Base-by-base conservation (phyloP, 2,797 vertebrate species). In the Choloepus didactylus region DNA sequence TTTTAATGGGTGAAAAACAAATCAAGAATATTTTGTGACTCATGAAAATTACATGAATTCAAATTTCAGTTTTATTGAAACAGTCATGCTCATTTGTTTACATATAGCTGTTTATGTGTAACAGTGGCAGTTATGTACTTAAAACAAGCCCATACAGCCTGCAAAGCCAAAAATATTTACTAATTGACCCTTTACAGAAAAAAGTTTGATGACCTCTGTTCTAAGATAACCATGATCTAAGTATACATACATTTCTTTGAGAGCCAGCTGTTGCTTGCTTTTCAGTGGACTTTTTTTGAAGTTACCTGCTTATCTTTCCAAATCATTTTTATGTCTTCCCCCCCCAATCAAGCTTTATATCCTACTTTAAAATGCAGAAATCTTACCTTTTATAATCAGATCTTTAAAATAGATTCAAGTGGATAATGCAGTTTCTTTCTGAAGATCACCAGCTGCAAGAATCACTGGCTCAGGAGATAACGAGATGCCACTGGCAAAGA, bases 381-480 rank as follows among this genome's bases (percentile, higher is more conserved):
- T 38, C 67, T 94, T 93, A 66, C 70, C 77, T 93, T 92, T 89
- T 95, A 86, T 80, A 91, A 76, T 85, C 91, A 94, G 76, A 72
- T 87, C 54, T 91, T 94, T 76, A 75, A 76, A 95, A 51, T 86
- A 94, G 81, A 77, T 89, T 82, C 46, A 31, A 95, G 15, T 83
- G 73, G 90, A 89, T 94, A 87, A 8, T 90, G 51, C 10, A 15
- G 59, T 94, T 89, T 41, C 54, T 94, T 92, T 89, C 76, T 86
- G n/a, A 91, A 93, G 77, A 21, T 93, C 77, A 84, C 77, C 72
- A 88, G 49, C 92, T 76, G 14, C 41, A 59, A 60, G 72, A 96
- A 38, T 88, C 75, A 81, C 73, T 75, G 82, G 75, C 87, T 96
- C n/a, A 11, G 59, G 64, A 69, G 70, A 51, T 77, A 46, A 19